Evolutionary conservation across 2,797 vertebrate genomes (phyloP), one percentile per base, ranked within the genome.

Genomic region (Tragelaphus oryx): DNA sequence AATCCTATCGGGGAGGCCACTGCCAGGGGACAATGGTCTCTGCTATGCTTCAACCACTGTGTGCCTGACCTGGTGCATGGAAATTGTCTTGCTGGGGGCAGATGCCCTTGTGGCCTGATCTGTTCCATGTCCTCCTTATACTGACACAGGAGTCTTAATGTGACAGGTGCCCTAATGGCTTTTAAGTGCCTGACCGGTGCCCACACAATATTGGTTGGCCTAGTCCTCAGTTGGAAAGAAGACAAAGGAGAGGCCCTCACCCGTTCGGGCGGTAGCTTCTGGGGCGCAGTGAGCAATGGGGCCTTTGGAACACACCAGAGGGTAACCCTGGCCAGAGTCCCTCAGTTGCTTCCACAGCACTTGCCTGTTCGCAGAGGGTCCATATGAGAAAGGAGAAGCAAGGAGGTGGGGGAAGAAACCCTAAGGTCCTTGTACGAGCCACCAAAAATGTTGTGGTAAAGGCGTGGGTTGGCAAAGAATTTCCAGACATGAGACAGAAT

Each of bases 181-280:
- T 65, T 33, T 33, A 65, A 65, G n/a, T 18, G n/a, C 4, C 30
- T 65, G 30, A 33, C 16, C n/a, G 4, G 4, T 65, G n/a, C 60
- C 16, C n/a, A 65, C 60, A 9, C n/a, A 8, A 65, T 65, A 65
- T 65, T 33, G n/a, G n/a, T 9, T 33, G 30, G 60, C 60, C 16
- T 65, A 65, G 60, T 65, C 16, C 16, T 33, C 60, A 65, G 60
- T 5, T 18, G 60, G 30, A 65, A 62, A 18, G 30, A 65, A 65
- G 60, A 65, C 30, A 65, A 65, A 65, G n/a, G 60, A 33, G n/a
- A 65, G 60, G 33, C 30, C n/a, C 60, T 65, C 60, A 18, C n/a
- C 16, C 17, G 0, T 65, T 33, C 8, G 0, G n/a, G 60, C 0
- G 4, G 60, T 16, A 65, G 30, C n/a, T 65, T 18, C 60, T 33